These are phyloP conservation scores for Microcebus lehilahytsara DNA, from an alignment of 2,113 vertebrate species.

Conservation along the genomic window DNA sequence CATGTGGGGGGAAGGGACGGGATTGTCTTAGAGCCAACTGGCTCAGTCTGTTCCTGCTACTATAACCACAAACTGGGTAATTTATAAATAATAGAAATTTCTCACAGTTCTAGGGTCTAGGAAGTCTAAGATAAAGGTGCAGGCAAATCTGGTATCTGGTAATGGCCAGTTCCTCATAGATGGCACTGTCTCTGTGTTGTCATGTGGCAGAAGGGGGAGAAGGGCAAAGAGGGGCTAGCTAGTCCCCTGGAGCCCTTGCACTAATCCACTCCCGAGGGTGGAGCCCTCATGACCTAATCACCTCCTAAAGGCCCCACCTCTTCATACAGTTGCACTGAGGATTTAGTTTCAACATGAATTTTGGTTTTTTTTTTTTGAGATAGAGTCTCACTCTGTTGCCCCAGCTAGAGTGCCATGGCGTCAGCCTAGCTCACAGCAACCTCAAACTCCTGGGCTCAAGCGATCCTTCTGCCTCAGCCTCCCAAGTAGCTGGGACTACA, in stretches of 20 bases:
- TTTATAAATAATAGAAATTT: background rate
- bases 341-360: background rate
- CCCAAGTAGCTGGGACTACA: too few relatives aligned
- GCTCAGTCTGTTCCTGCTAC: background rate
- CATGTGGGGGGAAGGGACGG: background rate
- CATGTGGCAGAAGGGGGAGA: background rate
- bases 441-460: too few relatives aligned
- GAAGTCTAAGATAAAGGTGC: background rate
- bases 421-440: too few relatives aligned
- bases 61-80: background rate
- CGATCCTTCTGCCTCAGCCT: too few relatives aligned
- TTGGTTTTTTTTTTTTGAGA: background rate
- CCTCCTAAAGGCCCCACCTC: background rate
- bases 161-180: background rate
- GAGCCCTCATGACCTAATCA: background rate
- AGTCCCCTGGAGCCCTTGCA: background rate
- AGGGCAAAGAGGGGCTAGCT: background rate
- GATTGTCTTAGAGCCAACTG: background rate
- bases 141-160: background rate
- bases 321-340: background rate
- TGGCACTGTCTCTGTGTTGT: background rate
- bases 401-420: too few relatives aligned
- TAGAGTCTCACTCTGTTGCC: too few relatives aligned
- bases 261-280: background rate
- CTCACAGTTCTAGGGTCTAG: background rate